Evolutionary conservation across 2,113 vertebrate genomes (phyloP), one percentile per base, ranked within the genome.

Genomic region (Malurus melanocephalus): DNA sequence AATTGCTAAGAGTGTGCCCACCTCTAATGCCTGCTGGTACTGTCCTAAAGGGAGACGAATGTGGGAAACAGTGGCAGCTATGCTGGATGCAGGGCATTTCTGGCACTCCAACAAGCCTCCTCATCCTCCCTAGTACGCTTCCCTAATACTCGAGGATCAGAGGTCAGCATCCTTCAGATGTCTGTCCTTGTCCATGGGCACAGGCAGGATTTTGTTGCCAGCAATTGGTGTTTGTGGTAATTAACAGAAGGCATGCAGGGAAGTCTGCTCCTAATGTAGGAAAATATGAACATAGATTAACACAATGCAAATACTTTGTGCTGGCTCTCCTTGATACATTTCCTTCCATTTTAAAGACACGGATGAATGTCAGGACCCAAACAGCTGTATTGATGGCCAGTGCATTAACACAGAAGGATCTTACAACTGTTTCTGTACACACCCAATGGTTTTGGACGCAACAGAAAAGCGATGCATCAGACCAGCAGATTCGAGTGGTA

Each of bases 401-500:
- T 99, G 99, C 96, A 48, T 98, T 87, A 99, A 99, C 95, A 99
- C 98, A 19, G 98, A 98, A 43, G 98, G 99, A 51, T 99, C 99
- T 42, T 99, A 98, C 90, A 98, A 97, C 96, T 99, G 99, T 96
- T 98, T 99, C 97, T 99, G 99, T 85, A 97, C 97, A 38, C 98
- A 97, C 32, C 99, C 98, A 16, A 97, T 98, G 98, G 95, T 98
- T 92, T 77, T 99, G 94, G 98, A 98, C 88, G 59, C 96, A 51
- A 95, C 93, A 72, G 97, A 95, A 80, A 98, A 98, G 78, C 93
- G 91, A 89, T 99, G 99, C 76, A 92, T 98, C 84, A 96, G 95
- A 56, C 93, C 96, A 48, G 90, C 97, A 38, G 97, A 98, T 26
- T 93, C 96, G 7, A 96, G 97, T 32, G 98, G 98, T 99, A 97